Base-by-base conservation (phyloP, 2,888 invertebrate species). In the Ophraella communa region DNA sequence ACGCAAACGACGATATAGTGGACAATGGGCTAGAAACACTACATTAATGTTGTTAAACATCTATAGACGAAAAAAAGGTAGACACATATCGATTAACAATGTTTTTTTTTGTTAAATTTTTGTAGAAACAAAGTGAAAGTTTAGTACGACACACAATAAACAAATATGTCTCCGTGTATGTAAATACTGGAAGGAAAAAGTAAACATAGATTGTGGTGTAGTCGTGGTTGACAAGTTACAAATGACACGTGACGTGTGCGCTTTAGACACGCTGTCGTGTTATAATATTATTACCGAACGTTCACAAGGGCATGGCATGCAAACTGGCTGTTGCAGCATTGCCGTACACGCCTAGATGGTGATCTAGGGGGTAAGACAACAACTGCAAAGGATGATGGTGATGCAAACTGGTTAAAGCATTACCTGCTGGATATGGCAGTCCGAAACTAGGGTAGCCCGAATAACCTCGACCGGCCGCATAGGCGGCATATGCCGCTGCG, bases 361-460 rank as follows among this genome's bases (percentile, higher is more conserved):
- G 79, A 79, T 88, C 87, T 79, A 87, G 89, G 85, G 87, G 89
- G 87, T 87, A 88, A 83, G 85, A 87, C 82, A 87, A 85, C 78
- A 87, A 84, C 82, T 86, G 87, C 74, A 76, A 76, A 84, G 85
- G 87, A 74, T 80, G 80, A 64, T 81, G 81, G 77, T 82, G 86
- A 85, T 87, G 79, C 84, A 87, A 88, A 86, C 89, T 89, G 86
- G 90, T 89, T 87, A 90, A 88, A 88, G 89, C 90, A 89, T 95
- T 94, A 95, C 95, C 95, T 94, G 95, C 93, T 84, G 95, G 95
- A 87, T 95, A 95, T 84, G 95, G 95, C 87, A 96, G 93, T 89
- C 95, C 95, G 89, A 95, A 95, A 90, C 95, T 94, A 87, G 95
- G 94, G 89, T 95, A 95, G 88, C 95, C 94, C 87, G 95, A 94